A percentile compares a stretch with the other conserved stretches of the same genome.
phyloP scores from a whole-genome alignment of 2,797 vertebrate genomes.

The Halcyon chelicuti region DNA sequence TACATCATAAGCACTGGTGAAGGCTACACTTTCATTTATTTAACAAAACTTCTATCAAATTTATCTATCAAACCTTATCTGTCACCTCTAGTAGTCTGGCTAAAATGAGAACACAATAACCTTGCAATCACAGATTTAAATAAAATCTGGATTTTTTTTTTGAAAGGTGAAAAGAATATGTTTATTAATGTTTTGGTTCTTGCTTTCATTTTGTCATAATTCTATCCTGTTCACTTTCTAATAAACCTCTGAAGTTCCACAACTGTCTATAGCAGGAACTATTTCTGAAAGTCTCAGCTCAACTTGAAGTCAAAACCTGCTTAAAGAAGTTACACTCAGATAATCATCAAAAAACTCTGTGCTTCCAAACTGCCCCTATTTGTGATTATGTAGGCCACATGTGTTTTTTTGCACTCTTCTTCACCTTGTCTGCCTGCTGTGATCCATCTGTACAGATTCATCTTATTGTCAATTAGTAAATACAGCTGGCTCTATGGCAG shows the following conservation, averaged over 20 bases:
- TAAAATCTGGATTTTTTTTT: rapidly evolving
- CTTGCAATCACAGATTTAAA: not conserved
- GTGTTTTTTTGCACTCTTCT: not conserved
- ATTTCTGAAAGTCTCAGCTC: not conserved
- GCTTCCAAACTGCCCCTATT: not conserved
- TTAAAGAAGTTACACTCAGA: not conserved
- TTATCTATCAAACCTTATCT: not conserved
- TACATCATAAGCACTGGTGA: not conserved
- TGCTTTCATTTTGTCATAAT: not conserved
- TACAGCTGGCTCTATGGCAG: not conserved
- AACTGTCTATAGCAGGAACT: not conserved
- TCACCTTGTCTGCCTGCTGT: not conserved
- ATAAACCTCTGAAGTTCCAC: not conserved
- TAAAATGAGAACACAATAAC: not conserved
- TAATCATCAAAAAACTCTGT: not conserved
- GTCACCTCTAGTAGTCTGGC: not conserved
- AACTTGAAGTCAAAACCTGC: not conserved
- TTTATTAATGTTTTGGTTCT: not conserved
- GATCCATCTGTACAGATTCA: not conserved
- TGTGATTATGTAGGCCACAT: not conserved
- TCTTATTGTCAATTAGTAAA: not conserved
- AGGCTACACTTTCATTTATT: not conserved
- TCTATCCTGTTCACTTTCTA: not conserved
- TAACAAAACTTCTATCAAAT: not conserved
- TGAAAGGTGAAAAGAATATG: not conserved